Conservation (phyloP, 2,113 vertebrate genomes). For the Chloroceryle aenea region DNA sequence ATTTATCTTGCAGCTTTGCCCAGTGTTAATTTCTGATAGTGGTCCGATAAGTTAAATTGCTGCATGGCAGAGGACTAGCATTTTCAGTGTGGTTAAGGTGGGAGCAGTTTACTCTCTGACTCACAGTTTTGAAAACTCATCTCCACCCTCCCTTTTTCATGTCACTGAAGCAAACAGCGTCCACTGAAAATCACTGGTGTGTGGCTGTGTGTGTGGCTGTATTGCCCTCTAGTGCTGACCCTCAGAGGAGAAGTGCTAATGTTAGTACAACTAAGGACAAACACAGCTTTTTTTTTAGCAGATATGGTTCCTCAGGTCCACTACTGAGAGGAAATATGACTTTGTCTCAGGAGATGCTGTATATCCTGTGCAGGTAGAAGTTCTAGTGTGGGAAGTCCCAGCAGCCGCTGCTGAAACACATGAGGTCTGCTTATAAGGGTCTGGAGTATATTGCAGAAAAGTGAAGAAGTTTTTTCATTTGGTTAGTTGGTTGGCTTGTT, state of each 20-base stretch:
- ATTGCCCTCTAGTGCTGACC: slow-evolving; percentile 70
- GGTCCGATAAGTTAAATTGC: slow-evolving; percentile 28
- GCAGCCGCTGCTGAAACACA: neutral
- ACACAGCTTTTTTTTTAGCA: neutral
- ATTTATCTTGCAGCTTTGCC: slow-evolving; percentile 29
- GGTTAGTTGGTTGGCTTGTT: neutral
- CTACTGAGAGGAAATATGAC: rapidly evolving
- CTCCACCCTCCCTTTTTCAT: slow-evolving; percentile 30
- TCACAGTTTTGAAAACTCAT: slow-evolving; percentile 34
- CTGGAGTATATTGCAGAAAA: neutral
- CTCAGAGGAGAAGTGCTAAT: neutral
- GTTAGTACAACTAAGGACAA: neutral
- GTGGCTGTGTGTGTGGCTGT: neutral
- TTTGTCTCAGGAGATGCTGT: neutral
- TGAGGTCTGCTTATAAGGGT: neutral
- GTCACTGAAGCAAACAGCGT: neutral
- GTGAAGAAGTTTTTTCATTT: neutral
- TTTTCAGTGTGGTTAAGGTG: slow-evolving; percentile 46
- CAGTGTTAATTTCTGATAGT: slow-evolving; percentile 34
- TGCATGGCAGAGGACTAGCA: neutral
- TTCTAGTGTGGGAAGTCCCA: neutral
- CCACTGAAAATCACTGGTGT: slow-evolving; percentile 7
- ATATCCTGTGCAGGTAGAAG: neutral
- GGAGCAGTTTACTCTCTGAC: slow-evolving; percentile 34
- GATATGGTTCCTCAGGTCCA: neutral